Evolutionary conservation across 2,113 vertebrate genomes (phyloP).

Genomic region (Seriola quinqueradiata): DNA sequence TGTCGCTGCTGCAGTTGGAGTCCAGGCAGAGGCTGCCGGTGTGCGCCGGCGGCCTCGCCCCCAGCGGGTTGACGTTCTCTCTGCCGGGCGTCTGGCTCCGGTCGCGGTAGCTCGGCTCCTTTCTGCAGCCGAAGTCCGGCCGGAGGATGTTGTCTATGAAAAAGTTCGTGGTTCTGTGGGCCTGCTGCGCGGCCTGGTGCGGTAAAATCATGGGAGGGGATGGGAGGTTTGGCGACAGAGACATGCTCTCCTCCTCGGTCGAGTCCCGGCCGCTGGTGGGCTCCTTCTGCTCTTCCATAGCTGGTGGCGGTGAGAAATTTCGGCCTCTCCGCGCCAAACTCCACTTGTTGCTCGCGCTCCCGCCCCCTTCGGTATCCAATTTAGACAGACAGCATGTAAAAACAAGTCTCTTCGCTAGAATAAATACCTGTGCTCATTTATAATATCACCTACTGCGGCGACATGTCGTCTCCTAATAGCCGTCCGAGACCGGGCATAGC

Average conservation of each 20-base stretch:
- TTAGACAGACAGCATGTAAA: slow-evolving; percentile 64
- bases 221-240: slow-evolving; percentile 88
- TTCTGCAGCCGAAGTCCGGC: slow-evolving; percentile 95
- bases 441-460: slow-evolving; percentile 57
- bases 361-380: slow-evolving; percentile 73
- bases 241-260: slow-evolving; percentile 90
- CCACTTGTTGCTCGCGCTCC: slow-evolving; percentile 84
- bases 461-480: slow-evolving; percentile 63
- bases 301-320: slow-evolving; percentile 63
- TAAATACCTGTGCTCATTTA: slow-evolving; percentile 42
- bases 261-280: slow-evolving; percentile 84
- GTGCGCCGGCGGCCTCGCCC: slow-evolving; percentile 83
- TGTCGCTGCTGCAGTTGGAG: slow-evolving; percentile 90
- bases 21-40: slow-evolving; percentile 87
- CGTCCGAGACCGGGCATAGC: slow-evolving; percentile 79
- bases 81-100: slow-evolving; percentile 87
- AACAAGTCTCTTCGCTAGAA: slow-evolving; percentile 32
- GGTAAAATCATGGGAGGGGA: slow-evolving; percentile 84
- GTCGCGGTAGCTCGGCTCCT: slow-evolving; percentile 86
- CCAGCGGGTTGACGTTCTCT: slow-evolving; percentile 89
- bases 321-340: slow-evolving; percentile 81
- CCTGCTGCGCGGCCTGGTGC: slow-evolving; percentile 88
- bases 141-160: slow-evolving; percentile 97
- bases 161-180: slow-evolving; percentile 94
- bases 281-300: slow-evolving; percentile 90